Conservation (phyloP, 1,140 invertebrate genomes). For the Diorhabda carinulata region DNA sequence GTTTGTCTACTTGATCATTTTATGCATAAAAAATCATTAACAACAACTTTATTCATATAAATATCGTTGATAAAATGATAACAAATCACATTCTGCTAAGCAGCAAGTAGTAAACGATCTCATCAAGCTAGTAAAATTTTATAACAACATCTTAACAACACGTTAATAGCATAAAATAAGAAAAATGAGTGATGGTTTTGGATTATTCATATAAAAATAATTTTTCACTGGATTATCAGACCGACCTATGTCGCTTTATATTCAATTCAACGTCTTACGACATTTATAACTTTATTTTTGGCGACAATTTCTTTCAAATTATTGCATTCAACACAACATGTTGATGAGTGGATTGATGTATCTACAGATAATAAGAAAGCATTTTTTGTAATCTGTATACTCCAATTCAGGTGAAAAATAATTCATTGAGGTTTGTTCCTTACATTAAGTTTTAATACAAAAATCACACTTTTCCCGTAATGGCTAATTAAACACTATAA, state of each 20-base stretch:
- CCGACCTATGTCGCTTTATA: no score
- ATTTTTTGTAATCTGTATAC: no score
- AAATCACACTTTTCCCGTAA: no score
- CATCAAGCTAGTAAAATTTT: not conserved
- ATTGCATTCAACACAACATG: not conserved
- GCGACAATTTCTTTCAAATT: not conserved
- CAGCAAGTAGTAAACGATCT: not conserved
- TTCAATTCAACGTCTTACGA: no score
- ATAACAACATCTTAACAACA: not conserved
- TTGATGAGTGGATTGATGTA: no score
- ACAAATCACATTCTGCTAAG: no score
- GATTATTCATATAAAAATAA: not conserved
- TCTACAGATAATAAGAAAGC: no score
- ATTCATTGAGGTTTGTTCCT: no score
- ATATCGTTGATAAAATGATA: not conserved
- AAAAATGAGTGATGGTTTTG: not conserved
- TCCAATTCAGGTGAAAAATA: no score
- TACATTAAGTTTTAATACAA: no score
- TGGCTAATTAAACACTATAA: no score
- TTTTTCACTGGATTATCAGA: not conserved
- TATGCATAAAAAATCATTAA: not conserved
- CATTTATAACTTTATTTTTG: slow-evolving; percentile 10
- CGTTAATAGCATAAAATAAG: not conserved
- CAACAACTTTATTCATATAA: slow-evolving; percentile 1
- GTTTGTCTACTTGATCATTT: not conserved